phyloP scores from a whole-genome alignment of 2,888 invertebrate genomes.

The Augochlorella aurata region DNA sequence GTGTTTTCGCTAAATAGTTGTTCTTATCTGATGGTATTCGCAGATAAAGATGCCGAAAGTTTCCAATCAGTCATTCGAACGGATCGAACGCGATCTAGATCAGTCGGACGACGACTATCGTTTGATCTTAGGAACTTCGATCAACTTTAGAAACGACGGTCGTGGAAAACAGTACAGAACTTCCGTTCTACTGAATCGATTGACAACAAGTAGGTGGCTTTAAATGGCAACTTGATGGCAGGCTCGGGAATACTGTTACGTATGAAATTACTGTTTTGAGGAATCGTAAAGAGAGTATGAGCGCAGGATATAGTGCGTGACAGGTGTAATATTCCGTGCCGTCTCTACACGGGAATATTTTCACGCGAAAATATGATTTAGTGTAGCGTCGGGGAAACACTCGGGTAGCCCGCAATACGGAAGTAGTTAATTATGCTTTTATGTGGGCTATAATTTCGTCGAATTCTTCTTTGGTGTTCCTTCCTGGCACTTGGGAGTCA shows the following conservation, averaged over 20 bases:
- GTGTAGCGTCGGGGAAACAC: neutral
- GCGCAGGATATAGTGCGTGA: constrained; percentile 38
- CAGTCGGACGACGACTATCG: neutral
- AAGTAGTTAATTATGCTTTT: constrained; percentile 15
- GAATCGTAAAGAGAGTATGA: constrained; percentile 23
- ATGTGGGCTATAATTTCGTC: neutral
- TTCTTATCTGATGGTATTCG: neutral
- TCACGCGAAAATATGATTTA: constrained; percentile 33
- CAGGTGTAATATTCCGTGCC: constrained; percentile 30
- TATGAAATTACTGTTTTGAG: constrained; percentile 19
- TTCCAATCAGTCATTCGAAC: neutral
- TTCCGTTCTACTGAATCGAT: neutral
- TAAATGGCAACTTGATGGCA: neutral
- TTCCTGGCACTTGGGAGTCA: neutral
- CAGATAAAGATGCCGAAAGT: neutral
- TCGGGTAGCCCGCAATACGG: neutral
- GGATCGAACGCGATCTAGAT: neutral
- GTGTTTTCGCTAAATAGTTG: neutral
- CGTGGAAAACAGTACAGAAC: constrained; percentile 27
- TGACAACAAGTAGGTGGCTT: neutral
- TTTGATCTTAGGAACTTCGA: neutral
- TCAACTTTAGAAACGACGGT: neutral
- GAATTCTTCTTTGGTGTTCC: neutral
- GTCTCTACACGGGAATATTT: constrained; percentile 24
- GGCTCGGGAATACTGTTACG: constrained; percentile 3